Evolutionary conservation across 2,113 vertebrate species (phyloP).

Genomic region (Zingel zingel): DNA sequence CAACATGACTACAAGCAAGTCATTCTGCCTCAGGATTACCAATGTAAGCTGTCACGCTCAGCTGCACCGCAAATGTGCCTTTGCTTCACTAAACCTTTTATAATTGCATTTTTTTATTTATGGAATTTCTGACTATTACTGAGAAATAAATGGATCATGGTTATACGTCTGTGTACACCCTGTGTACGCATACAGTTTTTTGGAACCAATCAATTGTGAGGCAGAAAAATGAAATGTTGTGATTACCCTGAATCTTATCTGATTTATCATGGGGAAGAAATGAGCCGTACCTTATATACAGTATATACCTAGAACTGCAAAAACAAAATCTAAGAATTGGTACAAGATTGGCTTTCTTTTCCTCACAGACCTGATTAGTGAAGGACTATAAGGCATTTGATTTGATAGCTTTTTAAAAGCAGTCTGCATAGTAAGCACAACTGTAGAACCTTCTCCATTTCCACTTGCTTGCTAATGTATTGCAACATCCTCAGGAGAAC

Average conservation of each 20-base stretch:
- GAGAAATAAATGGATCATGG: slow-evolving; percentile 35
- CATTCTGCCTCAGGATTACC: slow-evolving; percentile 71
- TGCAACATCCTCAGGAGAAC: neutral
- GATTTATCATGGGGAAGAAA: slow-evolving; percentile 31
- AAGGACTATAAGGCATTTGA: slow-evolving; percentile 4
- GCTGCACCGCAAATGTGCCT: slow-evolving; percentile 66
- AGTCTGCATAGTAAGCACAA: neutral
- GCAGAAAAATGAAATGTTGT: slow-evolving; percentile 18
- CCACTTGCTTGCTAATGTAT: neutral
- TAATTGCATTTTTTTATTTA: slow-evolving; percentile 77
- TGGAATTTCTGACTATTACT: slow-evolving; percentile 48
- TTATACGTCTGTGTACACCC: slow-evolving; percentile 8
- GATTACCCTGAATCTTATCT: slow-evolving; percentile 31
- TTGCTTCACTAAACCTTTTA: slow-evolving; percentile 67
- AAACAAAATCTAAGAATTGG: neutral
- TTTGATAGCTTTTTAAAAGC: neutral
- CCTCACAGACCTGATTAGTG: slow-evolving; percentile 1
- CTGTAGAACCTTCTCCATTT: neutral
- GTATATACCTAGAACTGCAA: neutral
- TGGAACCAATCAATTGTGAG: neutral
- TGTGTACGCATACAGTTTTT: neutral
- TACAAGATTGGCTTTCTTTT: neutral
- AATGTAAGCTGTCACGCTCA: slow-evolving; percentile 69
- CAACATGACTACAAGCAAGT: slow-evolving; percentile 65
- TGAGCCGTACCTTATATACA: slow-evolving; percentile 5